Base-by-base conservation (phyloP, 37 sponge, comb jelly and placozoan species). In the Cladorhizidae sp. region DNA sequence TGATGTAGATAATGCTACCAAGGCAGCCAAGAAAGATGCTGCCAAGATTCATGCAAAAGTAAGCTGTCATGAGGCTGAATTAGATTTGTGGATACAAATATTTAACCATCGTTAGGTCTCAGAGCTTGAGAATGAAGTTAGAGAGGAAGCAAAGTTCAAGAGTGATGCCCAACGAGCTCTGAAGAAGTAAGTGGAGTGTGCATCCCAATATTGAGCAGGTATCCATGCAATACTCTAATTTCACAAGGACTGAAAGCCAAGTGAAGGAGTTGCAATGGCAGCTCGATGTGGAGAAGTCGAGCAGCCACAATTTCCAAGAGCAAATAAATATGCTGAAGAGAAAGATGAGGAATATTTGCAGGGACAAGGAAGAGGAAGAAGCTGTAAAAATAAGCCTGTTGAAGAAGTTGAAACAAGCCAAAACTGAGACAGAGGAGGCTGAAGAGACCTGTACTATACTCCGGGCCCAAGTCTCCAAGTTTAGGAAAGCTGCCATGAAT, bases 321-420 rank as follows among this genome's bases (percentile, higher is more conserved):
- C 94, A 93, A 77, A 40, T 80, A 57, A 91, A 91, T 71, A 41
- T 64, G 72, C 85, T 93, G 72, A 93, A 85, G 51, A 63, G 85
- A 54, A 97, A 91, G 92, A 71, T 77, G 64, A 82, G 85, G 79
- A 75, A 74, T 42, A 80, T 97, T 31, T 77, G 87, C 8, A 85
- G 97, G 39, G 89, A 93, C 67, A 85, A 90, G 64, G 97, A 97
- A 17, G 97, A 97, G 72, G 88, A 84, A 33, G 95, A 94, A 67
- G 69, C 70, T 68, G 90, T 91, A 25, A 69, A 64, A 12, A 92
- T 93, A 76, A 75, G 75, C 41, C 73, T 93, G 45, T 74, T 65
- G 43, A 74, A 77, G 39, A 88, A 91, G 63, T 56, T 91, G 15
- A 77, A 89, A 8, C 81, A 86, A 54, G 80, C 89, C 64, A 83